phyloP scores from a whole-genome alignment of 2,797 vertebrate species.

The Distichodus sexfasciatus region DNA sequence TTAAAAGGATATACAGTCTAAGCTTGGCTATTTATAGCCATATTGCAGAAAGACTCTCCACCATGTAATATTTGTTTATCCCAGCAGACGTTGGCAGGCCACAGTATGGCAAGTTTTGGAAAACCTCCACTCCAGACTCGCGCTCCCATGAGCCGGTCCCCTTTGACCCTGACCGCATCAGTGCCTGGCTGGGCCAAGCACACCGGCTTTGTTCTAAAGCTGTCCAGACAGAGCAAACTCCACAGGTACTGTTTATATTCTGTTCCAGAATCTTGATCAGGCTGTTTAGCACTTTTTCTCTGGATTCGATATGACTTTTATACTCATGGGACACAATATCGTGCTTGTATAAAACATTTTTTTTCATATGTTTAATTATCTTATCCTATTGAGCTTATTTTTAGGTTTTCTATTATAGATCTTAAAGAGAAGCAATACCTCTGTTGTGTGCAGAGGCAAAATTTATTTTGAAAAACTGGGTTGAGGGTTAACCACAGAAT shows the following conservation, averaged over 20 bases:
- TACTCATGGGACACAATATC: no score
- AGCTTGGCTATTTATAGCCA: neutral
- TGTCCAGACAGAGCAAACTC: constrained; percentile 60
- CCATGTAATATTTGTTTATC: constrained; percentile 15
- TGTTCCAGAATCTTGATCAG: neutral
- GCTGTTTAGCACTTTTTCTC: neutral
- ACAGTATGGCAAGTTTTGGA: constrained; percentile 15
- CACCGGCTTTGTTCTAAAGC: constrained; percentile 57
- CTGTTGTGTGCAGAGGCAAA: no score
- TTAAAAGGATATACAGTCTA: neutral
- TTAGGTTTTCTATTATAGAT: no score
- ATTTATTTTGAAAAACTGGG: no score
- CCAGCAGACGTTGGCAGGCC: constrained; percentile 1
- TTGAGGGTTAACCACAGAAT: no score
- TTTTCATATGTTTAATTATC: no score
- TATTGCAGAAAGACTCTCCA: neutral
- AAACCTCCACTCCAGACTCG: constrained; percentile 55
- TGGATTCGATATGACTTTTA: neutral
- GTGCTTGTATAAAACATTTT: no score
- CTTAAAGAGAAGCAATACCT: no score
- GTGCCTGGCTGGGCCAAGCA: constrained; percentile 73
- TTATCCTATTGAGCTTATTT: no score
- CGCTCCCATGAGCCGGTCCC: constrained; percentile 27
- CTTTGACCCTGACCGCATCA: constrained; percentile 67
- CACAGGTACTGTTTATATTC: constrained; percentile 39